Evolutionary conservation across 2,113 vertebrate species (phyloP).

Genomic region (Indri indri): DNA sequence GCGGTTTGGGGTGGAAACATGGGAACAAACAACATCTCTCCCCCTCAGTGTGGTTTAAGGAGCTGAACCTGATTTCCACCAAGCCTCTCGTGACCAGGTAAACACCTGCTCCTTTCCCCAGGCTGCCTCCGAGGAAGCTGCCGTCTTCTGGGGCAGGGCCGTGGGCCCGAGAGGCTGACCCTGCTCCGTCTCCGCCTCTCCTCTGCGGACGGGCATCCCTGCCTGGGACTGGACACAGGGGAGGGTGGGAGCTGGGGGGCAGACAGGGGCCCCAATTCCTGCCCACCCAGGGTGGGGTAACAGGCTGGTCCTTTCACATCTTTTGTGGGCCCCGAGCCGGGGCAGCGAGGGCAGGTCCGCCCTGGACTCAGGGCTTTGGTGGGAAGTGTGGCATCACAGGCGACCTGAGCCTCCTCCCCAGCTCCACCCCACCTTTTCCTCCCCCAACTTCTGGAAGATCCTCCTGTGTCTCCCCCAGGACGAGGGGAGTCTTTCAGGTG

Average conservation of each 20-base stretch:
- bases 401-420: not conserved
- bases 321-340: not conserved
- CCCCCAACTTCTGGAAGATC: not conserved
- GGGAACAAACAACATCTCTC: not conserved
- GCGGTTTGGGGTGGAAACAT: not conserved
- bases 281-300: not conserved
- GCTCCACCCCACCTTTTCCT: not conserved
- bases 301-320: not conserved
- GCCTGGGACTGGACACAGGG: not conserved
- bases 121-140: not conserved
- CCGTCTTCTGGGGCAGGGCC: no score
- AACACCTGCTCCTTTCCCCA: not conserved
- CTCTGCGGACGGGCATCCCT: not conserved
- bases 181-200: not conserved
- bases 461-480: not conserved
- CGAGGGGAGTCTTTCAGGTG: not conserved
- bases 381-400: not conserved
- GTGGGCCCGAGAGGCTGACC: not conserved
- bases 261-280: not conserved
- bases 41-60: not conserved
- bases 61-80: not conserved
- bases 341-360: not conserved
- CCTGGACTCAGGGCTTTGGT: not conserved
- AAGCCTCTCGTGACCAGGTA: not conserved
- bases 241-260: not conserved